Evolutionary conservation across 2,888 invertebrate genomes (phyloP).

Genomic region (Dendrolimus pini): DNA sequence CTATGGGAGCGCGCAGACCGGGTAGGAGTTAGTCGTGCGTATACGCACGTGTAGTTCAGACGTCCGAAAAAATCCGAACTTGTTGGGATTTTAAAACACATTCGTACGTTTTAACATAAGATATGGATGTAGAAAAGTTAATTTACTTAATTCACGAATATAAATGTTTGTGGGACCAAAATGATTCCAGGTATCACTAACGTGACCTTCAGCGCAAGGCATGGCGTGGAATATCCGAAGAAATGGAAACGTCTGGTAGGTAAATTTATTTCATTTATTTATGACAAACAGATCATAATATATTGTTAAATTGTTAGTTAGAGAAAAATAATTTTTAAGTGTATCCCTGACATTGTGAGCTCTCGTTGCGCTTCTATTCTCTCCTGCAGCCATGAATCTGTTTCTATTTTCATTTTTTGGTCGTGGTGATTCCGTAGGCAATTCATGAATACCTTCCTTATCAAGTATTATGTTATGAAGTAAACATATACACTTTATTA

Average conservation of each 20-base stretch:
- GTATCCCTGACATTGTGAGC: too few relatives aligned
- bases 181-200: slow-evolving; percentile 10
- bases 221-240: slow-evolving; percentile 9
- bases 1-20: too few relatives aligned
- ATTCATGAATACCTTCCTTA: slow-evolving; percentile 11
- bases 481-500: slow-evolving; percentile 16
- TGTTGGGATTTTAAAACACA: slow-evolving; percentile 4
- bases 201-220: slow-evolving; percentile 7
- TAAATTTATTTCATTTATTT: not conserved
- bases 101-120: slow-evolving; percentile 1
- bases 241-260: slow-evolving; percentile 6
- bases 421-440: too few relatives aligned
- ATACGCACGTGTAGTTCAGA: slow-evolving; percentile 6
- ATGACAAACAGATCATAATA: not conserved
- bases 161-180: slow-evolving; percentile 11
- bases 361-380: too few relatives aligned
- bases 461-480: slow-evolving; percentile 22
- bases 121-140: slow-evolving; percentile 5
- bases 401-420: too few relatives aligned
- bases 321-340: not conserved
- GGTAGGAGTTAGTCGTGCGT: slow-evolving; percentile 8
- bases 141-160: slow-evolving; percentile 4
- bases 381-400: too few relatives aligned
- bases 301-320: not conserved
- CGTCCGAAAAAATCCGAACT: slow-evolving; percentile 7